Evolutionary conservation across 2,888 invertebrate species (phyloP), one percentile per base, ranked within the genome.

Genomic region (Ennomos quercinarius): DNA sequence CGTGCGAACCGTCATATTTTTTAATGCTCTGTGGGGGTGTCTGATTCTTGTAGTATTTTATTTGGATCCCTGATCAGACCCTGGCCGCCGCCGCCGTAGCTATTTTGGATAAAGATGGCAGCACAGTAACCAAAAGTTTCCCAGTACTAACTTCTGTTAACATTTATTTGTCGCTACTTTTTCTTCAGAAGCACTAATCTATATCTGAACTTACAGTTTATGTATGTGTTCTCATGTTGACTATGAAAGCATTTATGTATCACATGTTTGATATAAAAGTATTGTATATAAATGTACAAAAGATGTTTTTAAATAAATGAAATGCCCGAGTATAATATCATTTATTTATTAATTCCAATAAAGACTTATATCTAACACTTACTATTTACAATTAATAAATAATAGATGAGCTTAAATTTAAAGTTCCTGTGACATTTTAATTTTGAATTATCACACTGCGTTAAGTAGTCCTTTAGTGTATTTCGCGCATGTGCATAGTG

Each of bases 201-300:
- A 41, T 9, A 41, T 11, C 9, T 8, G 9, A 8, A 1, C 8
- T 9, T 8, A 17, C 13, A 10, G 17, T 42, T 42, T 17, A 17
- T 17, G 17, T 17, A 17, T 39, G 9, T 2, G 17, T 12, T 42
- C 8, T 10, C 0, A 17, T 9, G 17, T 49, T 44, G 49, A 49
- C 56, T 17, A 42, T 5, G 37, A 42, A 56, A 56, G 56, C 56
- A 56, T 56, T 56, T 56, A 49, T 56, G 42, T 55, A 50, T 45
- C 45, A 40, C 38, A 11, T 35, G 35, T 43, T 10, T n/a, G 43
- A 27, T 27, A 27, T 27, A 27, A 6, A 27, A 27, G 4, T 34
- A 17, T 40, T 11, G 3, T 60, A 47, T 61, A 52, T 52, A 61
- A 47, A 44, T 48, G 61, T 60, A 51, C 55, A 61, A 52, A 56